Conservation (phyloP, 2,888 invertebrate genomes). For the Strigamia maritima region DNA sequence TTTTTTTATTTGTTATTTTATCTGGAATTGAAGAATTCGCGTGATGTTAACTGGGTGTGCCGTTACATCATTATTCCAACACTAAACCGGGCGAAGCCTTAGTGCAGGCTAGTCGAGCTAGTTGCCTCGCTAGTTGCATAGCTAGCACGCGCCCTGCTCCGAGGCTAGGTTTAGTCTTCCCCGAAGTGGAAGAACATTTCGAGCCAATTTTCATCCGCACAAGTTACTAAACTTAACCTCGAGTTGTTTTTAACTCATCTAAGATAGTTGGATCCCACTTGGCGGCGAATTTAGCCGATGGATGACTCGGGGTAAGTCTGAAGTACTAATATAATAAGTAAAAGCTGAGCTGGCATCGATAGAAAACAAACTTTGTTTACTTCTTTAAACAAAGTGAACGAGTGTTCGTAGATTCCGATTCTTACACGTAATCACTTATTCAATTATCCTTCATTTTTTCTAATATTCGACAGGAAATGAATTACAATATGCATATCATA, state of each 20-base stretch:
- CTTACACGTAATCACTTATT: too few relatives aligned
- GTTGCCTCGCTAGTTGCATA: too few relatives aligned
- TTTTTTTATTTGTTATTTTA: too few relatives aligned
- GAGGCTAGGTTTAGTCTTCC: neutral
- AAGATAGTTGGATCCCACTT: neutral
- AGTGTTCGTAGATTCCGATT: too few relatives aligned
- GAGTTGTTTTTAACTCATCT: neutral
- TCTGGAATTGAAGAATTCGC: neutral
- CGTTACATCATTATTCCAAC: neutral
- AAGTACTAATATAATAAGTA: too few relatives aligned
- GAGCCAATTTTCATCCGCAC: neutral
- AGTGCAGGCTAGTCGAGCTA: neutral
- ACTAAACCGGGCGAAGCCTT: neutral
- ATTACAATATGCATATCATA: too few relatives aligned
- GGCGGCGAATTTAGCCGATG: neutral
- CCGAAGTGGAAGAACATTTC: neutral
- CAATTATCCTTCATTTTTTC: too few relatives aligned
- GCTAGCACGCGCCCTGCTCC: neutral
- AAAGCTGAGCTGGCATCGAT: too few relatives aligned
- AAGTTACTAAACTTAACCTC: neutral
- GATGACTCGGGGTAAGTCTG: neutral
- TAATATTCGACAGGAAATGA: too few relatives aligned
- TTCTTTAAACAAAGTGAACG: too few relatives aligned
- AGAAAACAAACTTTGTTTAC: too few relatives aligned
- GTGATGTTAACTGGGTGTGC: neutral